Evolutionary conservation across 2,888 invertebrate species (phyloP), one percentile per base, ranked within the genome.

Genomic region (Agrochola macilenta): DNA sequence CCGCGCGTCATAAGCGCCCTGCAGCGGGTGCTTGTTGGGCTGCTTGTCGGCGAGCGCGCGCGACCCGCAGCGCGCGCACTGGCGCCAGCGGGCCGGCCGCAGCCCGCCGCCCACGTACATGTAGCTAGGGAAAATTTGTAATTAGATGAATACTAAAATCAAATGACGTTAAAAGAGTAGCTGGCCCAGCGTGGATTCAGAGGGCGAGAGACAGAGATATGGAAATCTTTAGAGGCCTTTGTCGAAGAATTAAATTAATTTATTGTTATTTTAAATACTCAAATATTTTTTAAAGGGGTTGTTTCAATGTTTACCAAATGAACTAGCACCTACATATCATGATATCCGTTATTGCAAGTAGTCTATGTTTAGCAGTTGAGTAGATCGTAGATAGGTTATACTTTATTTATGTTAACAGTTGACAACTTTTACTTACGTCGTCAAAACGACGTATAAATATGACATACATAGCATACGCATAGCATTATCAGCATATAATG

Each of bases 81-180:
- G 90, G 14, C 96, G 94, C 93, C 93, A 94, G 26, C 90, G 88
- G 11, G 92, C 92, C 52, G 93, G 90, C 11, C 90, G 87, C 14
- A 89, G 66, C 0, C 94, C 95, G 1, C 95, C 96, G 64, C 95
- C 96, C 82, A 96, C 85, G 92, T 95, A 94, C 95, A 95, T 96
- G 92, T 96, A 96, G 26, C 96, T 96, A 7, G 7, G 12, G 12
- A 23, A 5, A 9, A 23, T 23, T 12, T 7, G 5, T 61, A 11
- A 23, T 54, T 54, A 23, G 4, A 30, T 30, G 5, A 61, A 61
- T 61, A 35, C 30, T 30, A 12, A 26, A 60, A 60, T 60, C 17
- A 9, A 60, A 20, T 60, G 8, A 9, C 8, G 26, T 58, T 14
- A 58, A 58, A 26, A 58, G 58, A 58, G 58, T 58, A 58, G 26